Evolutionary conservation across 1,140 invertebrate genomes (phyloP).

Genomic region (Steinernema khuongi): DNA sequence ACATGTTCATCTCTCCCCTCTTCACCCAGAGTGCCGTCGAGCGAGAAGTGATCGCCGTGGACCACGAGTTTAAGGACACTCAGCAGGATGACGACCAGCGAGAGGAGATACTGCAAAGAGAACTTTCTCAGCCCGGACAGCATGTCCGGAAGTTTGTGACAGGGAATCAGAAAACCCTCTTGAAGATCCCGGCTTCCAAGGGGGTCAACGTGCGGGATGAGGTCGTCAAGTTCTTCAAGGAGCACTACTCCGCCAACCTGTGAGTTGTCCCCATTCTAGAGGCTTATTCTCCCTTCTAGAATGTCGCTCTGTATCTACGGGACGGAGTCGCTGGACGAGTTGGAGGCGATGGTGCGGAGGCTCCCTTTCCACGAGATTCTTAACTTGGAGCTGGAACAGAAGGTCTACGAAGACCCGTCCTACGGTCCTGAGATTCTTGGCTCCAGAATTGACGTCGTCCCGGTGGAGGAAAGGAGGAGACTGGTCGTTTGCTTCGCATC

Average conservation of each 20-base stretch:
- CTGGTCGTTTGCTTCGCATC: slow-evolving; percentile 83
- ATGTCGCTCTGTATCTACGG: slow-evolving; percentile 46
- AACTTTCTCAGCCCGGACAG: slow-evolving; percentile 59
- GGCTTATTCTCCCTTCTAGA: slow-evolving; percentile 24
- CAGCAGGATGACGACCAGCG: slow-evolving; percentile 79
- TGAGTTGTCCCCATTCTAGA: slow-evolving; percentile 14
- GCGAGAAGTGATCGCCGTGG: slow-evolving; percentile 85
- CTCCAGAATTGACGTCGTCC: slow-evolving; percentile 65
- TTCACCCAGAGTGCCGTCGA: slow-evolving; percentile 85
- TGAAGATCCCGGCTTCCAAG: slow-evolving; percentile 71
- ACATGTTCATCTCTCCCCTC: slow-evolving; percentile 85
- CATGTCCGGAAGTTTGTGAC: slow-evolving; percentile 53
- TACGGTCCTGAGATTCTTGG: slow-evolving; percentile 68
- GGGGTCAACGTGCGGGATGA: slow-evolving; percentile 75
- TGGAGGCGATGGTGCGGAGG: slow-evolving; percentile 72
- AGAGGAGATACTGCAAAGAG: slow-evolving; percentile 73
- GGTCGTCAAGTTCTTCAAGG: slow-evolving; percentile 79
- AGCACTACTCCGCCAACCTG: slow-evolving; percentile 86
- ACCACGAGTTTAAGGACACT: slow-evolving; percentile 94
- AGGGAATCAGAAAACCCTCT: slow-evolving; percentile 75
- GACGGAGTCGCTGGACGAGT: slow-evolving; percentile 76
- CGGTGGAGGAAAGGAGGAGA: slow-evolving; percentile 81
- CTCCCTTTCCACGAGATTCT: slow-evolving; percentile 71
- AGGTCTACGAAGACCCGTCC: slow-evolving; percentile 68
- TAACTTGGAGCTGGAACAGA: slow-evolving; percentile 72